Percentiles rank a stretch among this genome's conserved stretches.
Evolutionary conservation across 2,888 invertebrate species (phyloP).

Genomic region (Eucriotettix oculatus): DNA sequence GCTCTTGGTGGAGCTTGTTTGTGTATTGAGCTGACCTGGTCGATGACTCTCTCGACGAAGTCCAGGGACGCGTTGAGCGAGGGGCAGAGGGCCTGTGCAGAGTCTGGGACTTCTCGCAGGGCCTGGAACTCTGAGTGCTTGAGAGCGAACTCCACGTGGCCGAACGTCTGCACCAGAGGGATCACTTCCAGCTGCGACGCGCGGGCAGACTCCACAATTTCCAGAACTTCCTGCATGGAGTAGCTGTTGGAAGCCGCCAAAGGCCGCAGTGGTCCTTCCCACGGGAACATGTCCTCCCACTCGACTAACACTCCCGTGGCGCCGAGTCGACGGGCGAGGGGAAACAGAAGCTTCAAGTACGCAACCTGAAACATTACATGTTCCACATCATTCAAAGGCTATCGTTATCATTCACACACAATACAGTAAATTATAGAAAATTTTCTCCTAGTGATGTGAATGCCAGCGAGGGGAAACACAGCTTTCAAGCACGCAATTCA

Average conservation of each 20-base stretch:
- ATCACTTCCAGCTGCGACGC: conserved; percentile 46
- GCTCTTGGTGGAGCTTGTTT: too few relatives aligned
- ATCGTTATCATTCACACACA: too few relatives aligned
- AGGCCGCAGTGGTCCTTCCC: conserved; percentile 36
- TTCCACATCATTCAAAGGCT: too few relatives aligned
- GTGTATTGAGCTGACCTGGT: conserved; percentile 34
- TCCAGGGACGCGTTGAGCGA: conserved; percentile 41
- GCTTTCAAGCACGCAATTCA: too few relatives aligned
- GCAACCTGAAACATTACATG: conserved; percentile 45
- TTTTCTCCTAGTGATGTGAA: too few relatives aligned
- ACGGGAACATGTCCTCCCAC: conserved; percentile 75
- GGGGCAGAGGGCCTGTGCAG: conserved; percentile 57
- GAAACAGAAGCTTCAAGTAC: conserved; percentile 39
- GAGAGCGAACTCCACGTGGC: conserved; percentile 55
- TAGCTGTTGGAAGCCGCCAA: conserved; percentile 43
- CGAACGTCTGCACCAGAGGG: conserved; percentile 61
- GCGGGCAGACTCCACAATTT: conserved; percentile 34
- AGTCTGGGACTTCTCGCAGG: conserved; percentile 45
- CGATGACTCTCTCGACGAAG: conserved; percentile 47
- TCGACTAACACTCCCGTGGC: conserved; percentile 59
- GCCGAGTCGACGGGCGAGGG: conserved; percentile 39
- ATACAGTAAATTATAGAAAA: too few relatives aligned
- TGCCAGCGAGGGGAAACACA: too few relatives aligned
- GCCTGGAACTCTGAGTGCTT: conserved; percentile 44
- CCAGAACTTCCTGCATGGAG: conserved; percentile 31